Percentiles rank a stretch among this genome's conserved stretches.
Evolutionary conservation across 2,113 vertebrate species (phyloP).

Genomic region (Corythaeola cristata): DNA sequence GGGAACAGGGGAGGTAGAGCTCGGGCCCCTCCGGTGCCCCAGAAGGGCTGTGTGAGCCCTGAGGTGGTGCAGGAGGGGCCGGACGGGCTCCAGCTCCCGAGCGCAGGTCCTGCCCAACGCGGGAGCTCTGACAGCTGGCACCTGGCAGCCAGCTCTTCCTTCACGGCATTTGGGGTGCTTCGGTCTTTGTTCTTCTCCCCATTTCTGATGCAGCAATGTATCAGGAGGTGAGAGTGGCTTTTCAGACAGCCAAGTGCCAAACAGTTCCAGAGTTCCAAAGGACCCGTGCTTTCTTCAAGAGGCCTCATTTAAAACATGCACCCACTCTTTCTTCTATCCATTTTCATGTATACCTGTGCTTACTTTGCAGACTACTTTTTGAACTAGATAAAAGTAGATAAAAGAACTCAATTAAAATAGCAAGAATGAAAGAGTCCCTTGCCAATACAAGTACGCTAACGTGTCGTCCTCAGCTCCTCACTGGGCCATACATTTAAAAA

Average conservation of each 20-base stretch:
- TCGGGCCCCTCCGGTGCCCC: fast-evolving
- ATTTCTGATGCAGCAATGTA: fast-evolving
- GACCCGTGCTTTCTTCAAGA: not conserved
- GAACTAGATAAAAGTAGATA: conserved; percentile 49
- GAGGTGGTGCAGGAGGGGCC: not conserved
- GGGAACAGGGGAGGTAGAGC: not conserved
- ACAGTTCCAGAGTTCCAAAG: not conserved
- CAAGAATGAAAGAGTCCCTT: conserved; percentile 34
- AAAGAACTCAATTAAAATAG: conserved; percentile 50
- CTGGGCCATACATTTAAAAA: conserved; percentile 8
- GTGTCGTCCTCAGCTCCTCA: not conserved
- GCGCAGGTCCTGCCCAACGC: not conserved
- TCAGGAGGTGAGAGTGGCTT: not conserved
- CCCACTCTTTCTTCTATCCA: not conserved
- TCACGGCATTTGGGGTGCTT: not conserved
- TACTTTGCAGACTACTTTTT: conserved; percentile 12
- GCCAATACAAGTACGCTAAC: not conserved
- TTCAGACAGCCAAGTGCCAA: not conserved
- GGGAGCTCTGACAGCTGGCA: not conserved
- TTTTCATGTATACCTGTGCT: not conserved
- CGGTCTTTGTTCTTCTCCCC: fast-evolving
- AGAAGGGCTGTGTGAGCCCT: not conserved
- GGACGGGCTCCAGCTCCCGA: not conserved
- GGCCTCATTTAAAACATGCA: not conserved
- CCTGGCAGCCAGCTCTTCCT: not conserved